A percentile compares a stretch with the other conserved stretches of the same genome.
phyloP scores from a whole-genome alignment of 2,113 vertebrate species.

The Tretioscincus oriximinensis region DNA sequence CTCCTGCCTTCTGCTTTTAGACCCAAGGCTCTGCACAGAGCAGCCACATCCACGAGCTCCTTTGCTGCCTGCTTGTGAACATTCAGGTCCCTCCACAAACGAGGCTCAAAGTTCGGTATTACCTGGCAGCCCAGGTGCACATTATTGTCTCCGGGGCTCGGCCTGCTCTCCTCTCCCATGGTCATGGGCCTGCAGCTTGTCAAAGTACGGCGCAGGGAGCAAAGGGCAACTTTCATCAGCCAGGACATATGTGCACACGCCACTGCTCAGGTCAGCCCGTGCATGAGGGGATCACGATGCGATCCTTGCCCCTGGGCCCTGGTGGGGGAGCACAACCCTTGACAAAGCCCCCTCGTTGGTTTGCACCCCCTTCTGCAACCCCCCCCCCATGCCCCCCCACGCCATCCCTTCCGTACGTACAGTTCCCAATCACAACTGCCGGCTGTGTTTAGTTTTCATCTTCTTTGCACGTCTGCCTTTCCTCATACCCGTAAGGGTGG shows the following conservation, averaged over 20 bases:
- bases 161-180: not conserved
- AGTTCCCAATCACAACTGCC: not conserved
- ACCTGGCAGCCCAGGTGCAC: constrained; percentile 17
- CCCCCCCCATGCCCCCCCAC: no score
- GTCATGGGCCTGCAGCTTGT: not conserved
- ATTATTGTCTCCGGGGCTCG: not conserved
- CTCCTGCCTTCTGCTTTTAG: not conserved
- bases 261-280: not conserved
- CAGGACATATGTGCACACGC: constrained; percentile 1
- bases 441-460: not conserved
- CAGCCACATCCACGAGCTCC: not conserved
- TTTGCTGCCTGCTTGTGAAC: not conserved
- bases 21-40: not conserved
- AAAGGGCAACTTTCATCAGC: constrained; percentile 36
- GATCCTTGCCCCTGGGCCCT: not conserved
- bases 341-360: not conserved
- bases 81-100: not conserved
- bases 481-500: not conserved
- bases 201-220: constrained; percentile 20
- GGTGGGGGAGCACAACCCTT: not conserved
- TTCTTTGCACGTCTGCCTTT: not conserved
- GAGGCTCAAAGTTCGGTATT: constrained; percentile 26
- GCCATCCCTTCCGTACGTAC: not conserved
- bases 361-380: not conserved
- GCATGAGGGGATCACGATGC: constrained; percentile 14